Evolutionary conservation across 2,888 invertebrate genomes (phyloP).

Genomic region (Busseola fusca): DNA sequence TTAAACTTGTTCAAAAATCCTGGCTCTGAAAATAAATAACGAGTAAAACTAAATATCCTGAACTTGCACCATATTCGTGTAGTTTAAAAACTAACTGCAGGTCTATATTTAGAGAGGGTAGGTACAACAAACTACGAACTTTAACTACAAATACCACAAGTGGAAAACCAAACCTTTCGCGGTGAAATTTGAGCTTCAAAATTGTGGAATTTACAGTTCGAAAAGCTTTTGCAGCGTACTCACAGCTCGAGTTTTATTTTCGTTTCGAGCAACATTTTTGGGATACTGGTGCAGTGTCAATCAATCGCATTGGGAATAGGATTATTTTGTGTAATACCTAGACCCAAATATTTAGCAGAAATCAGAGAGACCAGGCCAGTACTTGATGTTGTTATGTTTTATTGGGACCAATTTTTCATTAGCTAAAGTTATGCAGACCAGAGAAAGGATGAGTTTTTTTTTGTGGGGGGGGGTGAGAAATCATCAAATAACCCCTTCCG

Average conservation of each 20-base stretch:
- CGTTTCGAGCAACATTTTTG: constrained; percentile 23
- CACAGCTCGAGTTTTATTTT: constrained; percentile 29
- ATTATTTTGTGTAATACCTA: constrained; percentile 9
- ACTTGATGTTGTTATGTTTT: background rate
- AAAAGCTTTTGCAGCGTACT: constrained; percentile 33
- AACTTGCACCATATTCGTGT: constrained; percentile 13
- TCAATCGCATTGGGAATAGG: constrained; percentile 24
- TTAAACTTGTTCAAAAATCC: constrained; percentile 1
- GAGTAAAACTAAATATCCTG: constrained; percentile 2
- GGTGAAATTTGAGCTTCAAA: constrained; percentile 26
- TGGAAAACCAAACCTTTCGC: constrained; percentile 35
- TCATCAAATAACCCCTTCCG: too few relatives aligned
- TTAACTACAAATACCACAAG: constrained; percentile 35
- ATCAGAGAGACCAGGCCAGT: too few relatives aligned
- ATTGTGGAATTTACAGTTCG: constrained; percentile 23
- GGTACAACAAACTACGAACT: constrained; percentile 28
- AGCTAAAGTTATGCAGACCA: background rate
- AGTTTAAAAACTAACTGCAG: constrained; percentile 34
- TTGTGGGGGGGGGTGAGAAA: too few relatives aligned
- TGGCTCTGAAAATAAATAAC: constrained; percentile 20
- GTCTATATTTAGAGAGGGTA: constrained; percentile 18
- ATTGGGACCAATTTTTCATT: too few relatives aligned
- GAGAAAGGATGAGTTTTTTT: background rate
- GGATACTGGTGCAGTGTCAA: constrained; percentile 11
- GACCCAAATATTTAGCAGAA: background rate